A percentile compares a stretch with the other conserved stretches of the same genome.
Conservation (phyloP, 2,113 vertebrate genomes). For the Onychostoma macrolepis region DNA sequence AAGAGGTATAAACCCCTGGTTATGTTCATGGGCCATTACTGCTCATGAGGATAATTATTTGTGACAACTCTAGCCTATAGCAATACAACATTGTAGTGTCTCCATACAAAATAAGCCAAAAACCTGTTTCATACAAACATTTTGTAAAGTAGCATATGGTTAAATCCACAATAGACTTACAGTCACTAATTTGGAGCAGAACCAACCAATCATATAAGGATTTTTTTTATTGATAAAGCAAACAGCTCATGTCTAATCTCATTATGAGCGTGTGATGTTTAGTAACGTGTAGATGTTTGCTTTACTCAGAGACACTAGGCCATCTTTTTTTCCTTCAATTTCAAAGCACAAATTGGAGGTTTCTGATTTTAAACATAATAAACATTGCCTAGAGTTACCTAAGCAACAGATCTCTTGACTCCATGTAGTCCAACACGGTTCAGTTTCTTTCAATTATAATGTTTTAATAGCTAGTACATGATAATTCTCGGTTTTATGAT, state of each 20-base stretch:
- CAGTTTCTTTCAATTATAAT: background rate
- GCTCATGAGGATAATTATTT: background rate
- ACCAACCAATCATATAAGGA: background rate
- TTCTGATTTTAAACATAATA: background rate
- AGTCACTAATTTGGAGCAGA: background rate
- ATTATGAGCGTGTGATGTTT: background rate
- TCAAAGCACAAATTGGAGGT: background rate
- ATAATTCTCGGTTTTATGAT: background rate
- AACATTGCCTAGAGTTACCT: background rate
- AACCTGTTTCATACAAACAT: background rate
- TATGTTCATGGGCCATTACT: background rate
- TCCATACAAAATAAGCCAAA: background rate
- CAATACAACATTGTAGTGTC: background rate
- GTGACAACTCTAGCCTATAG: background rate
- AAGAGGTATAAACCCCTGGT: background rate
- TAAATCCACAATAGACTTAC: background rate
- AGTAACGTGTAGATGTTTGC: slow-evolving; percentile 13
- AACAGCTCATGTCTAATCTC: background rate
- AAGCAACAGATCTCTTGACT: background rate
- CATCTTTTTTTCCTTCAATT: background rate
- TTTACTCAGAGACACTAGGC: background rate
- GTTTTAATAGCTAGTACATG: background rate
- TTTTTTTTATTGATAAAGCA: background rate
- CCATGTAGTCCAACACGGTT: background rate
- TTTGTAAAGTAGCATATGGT: background rate